Percentiles rank a stretch among this genome's conserved stretches.
These are phyloP conservation scores for Cydia splendana DNA, from an alignment of 1,140 invertebrate species.

Conservation along the genomic window DNA sequence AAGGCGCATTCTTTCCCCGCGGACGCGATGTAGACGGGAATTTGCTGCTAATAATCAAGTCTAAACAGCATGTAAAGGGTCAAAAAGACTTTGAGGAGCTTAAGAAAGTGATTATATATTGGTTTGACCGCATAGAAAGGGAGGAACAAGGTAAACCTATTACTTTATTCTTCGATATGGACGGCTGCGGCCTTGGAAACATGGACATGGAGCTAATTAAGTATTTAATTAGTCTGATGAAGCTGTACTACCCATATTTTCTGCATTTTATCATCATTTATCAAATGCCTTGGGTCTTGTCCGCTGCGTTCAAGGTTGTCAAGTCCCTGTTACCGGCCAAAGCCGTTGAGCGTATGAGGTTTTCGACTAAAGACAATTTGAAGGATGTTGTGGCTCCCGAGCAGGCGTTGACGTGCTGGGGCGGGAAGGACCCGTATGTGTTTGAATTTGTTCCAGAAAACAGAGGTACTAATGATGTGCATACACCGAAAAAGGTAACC, in stretches of 20 bases:
- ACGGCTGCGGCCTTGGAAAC: slow-evolving; percentile 90
- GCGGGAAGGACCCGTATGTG: slow-evolving; percentile 88
- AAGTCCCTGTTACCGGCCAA: slow-evolving; percentile 93
- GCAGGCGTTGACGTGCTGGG: slow-evolving; percentile 90
- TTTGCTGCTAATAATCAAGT: slow-evolving; percentile 87
- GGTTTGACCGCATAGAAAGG: slow-evolving; percentile 92
- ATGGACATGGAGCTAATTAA: slow-evolving; percentile 94
- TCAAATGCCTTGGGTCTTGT: slow-evolving; percentile 97
- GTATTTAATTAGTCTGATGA: slow-evolving; percentile 93
- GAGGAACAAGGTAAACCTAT: slow-evolving; percentile 88
- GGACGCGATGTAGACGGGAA: slow-evolving; percentile 91
- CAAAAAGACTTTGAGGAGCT: slow-evolving; percentile 86
- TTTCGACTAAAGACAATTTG: slow-evolving; percentile 89
- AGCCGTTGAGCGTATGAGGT: slow-evolving; percentile 94
- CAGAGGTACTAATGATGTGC: slow-evolving; percentile 48
- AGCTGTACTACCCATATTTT: slow-evolving; percentile 94
- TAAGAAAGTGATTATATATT: slow-evolving; percentile 92
- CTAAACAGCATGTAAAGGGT: slow-evolving; percentile 89
- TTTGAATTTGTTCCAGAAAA: slow-evolving; percentile 86
- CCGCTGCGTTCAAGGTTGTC: slow-evolving; percentile 95
- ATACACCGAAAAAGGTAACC: slow-evolving; percentile 77
- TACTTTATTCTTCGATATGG: slow-evolving; percentile 94
- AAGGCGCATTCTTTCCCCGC: slow-evolving; percentile 87
- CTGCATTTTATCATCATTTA: slow-evolving; percentile 95
- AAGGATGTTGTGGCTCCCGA: slow-evolving; percentile 88